Base-by-base conservation (phyloP, 2,113 vertebrate species). In the Phaethon lepturus region DNA sequence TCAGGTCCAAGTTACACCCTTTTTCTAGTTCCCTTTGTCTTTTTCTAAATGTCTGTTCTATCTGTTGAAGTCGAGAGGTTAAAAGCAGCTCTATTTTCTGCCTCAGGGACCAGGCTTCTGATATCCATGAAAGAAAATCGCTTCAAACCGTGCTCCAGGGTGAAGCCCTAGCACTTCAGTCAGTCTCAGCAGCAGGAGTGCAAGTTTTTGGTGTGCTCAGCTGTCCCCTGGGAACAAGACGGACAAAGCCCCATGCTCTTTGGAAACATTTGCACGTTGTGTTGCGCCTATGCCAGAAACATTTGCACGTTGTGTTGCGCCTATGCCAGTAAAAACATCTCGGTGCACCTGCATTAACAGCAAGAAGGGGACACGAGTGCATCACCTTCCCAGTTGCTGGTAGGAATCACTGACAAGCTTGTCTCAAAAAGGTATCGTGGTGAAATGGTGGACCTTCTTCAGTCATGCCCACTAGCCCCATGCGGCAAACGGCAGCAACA, bases 41-140 rank as follows among this genome's bases (percentile, higher is more conserved):
- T 35, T 81, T 79, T 77, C 75, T 78, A 50, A 44, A 31, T 11
- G 18, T 47, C 71, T 55, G 5, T 47, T 91, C 28, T 62, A 29
- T n/a, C 68, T 69, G 25, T 29, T 83, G 58, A 84, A 84, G 47
- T 9, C 29, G 20, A 79, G 79, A 58, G 7, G 18, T 78, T 66
- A 73, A 72, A 87, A 93, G 52, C 53, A 74, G 38, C 18, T 80
- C 6, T 24, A 16, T 75, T 71, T 90, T 69, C 66, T 95, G 75
- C 81, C 58, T 79, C 62, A 40, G 35, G 42, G 77, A 69, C 64
- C 50, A 52, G 10, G 38, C 33, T 91, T 55, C 53, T 53, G 42
- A 80, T 8, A 72, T 6, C 18, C 60, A 68, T 9, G 35, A 79
- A 58, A 67, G 47, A 45, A 82, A 88, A 60, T 15, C 0, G 3